Conservation (phyloP, 2,797 vertebrate genomes). For the Phoeniculus purpureus region DNA sequence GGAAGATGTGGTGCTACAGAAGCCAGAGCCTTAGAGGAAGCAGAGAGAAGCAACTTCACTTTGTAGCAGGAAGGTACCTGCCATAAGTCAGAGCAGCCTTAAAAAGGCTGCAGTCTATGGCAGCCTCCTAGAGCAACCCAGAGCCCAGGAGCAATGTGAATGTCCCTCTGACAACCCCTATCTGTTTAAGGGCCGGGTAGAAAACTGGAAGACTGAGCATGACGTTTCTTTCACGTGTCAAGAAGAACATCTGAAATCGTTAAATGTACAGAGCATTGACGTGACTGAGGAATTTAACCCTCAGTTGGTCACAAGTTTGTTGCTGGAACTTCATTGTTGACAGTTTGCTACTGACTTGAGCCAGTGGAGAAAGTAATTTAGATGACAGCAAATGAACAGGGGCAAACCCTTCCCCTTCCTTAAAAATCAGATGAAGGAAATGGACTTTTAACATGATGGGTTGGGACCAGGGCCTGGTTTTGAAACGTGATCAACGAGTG, state of each 20-base stretch:
- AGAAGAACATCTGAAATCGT: background rate
- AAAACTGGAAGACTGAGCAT: background rate
- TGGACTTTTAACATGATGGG: background rate
- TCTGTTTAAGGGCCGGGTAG: background rate
- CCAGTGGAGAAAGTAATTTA: background rate
- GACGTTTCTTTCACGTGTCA: background rate
- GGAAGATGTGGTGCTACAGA: background rate
- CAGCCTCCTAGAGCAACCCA: background rate
- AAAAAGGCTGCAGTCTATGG: background rate
- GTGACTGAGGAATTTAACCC: background rate
- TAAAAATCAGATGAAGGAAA: background rate
- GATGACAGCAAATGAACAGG: background rate
- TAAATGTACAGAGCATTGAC: background rate
- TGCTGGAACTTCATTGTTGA: background rate
- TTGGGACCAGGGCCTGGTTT: background rate
- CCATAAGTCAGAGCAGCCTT: no score
- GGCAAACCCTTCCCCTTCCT: background rate
- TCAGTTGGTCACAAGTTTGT: background rate
- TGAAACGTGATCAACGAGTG: background rate
- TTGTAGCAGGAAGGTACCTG: background rate
- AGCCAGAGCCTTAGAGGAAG: background rate
- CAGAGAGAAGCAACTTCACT: accelerated
- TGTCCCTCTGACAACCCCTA: background rate
- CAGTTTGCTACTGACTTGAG: background rate
- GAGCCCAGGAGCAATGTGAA: background rate